Evolutionary conservation across 2,797 vertebrate species (phyloP), one percentile per base, ranked within the genome.

Genomic region (Lagocephalus sceleratus): DNA sequence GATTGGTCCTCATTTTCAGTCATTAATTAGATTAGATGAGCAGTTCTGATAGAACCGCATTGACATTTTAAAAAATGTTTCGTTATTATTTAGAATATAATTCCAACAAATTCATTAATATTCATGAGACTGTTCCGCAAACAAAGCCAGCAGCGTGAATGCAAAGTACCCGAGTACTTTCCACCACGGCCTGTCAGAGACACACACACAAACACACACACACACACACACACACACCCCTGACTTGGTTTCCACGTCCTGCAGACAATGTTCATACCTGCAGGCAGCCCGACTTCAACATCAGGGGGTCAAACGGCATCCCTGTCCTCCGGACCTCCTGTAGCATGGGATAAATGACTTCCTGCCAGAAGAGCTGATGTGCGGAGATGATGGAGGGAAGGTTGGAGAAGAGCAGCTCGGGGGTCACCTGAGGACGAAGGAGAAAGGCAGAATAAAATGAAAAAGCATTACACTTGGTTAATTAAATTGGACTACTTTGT

Each of bases 281-380:
- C 65, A 91, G 78, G 59, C 88, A 94, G 20, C 93, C 93, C 0
- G 78, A 53, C 63, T 93, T 84, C 39, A 95, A 86, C 58, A 42
- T 78, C 54, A 88, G 1, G 8, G 93, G 93, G 76, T 94, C 89
- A 79, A 95, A 90, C 15, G 93, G 90, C 17, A 54, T 73, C 23
- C 91, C 85, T 0, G 89, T 91, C 15, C 32, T 52, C 1, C 90
- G 84, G 1, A 84, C 89, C 25, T 90, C 78, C 32, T 81, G 51
- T 46, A 95, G 71, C 82, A 90, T 85, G 14, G 92, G 94, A 22
- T 76, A 85, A 42, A 94, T 73, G 52, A 92, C 89, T 47, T 94
- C 91, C 51, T 90, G 76, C 93, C 93, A 94, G 74, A 95, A 93
- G 5, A 73, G 75, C 62, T 62, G 83, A 63, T 95, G 93, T n/a